A percentile compares a stretch with the other conserved stretches of the same genome.
Evolutionary conservation across 2,888 invertebrate genomes (phyloP).

Genomic region (Cerceris ruficornis): DNA sequence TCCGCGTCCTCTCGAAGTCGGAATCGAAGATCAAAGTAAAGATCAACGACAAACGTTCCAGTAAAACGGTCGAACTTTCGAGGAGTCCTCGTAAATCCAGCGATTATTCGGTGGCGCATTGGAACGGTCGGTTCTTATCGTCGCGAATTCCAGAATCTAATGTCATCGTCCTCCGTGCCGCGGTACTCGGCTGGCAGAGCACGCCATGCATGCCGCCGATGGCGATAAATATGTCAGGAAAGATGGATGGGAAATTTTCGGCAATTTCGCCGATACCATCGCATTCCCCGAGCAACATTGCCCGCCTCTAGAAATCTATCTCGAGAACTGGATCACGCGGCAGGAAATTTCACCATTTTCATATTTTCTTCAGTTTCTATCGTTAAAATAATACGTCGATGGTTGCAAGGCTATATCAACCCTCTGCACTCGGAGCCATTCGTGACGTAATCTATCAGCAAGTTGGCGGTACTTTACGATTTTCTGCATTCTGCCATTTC

Average conservation of each 20-base stretch:
- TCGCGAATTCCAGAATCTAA: slow-evolving; percentile 1
- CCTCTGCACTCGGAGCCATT: too few relatives aligned
- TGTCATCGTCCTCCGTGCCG: slow-evolving; percentile 12
- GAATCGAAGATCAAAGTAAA: too few relatives aligned
- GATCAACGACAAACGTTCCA: too few relatives aligned
- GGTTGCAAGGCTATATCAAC: too few relatives aligned
- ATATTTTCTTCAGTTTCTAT: too few relatives aligned
- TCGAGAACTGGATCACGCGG: not conserved
- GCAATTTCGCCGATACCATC: not conserved
- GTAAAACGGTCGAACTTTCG: not conserved
- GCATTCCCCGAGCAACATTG: not conserved
- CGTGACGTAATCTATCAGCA: too few relatives aligned
- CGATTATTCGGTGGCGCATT: not conserved
- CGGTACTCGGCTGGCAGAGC: not conserved
- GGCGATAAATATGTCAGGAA: slow-evolving; percentile 15
- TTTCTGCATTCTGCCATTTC: too few relatives aligned
- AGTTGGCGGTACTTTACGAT: too few relatives aligned
- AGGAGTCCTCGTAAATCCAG: not conserved
- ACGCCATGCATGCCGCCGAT: slow-evolving; percentile 14
- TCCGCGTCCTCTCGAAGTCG: too few relatives aligned
- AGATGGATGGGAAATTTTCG: slow-evolving; percentile 11
- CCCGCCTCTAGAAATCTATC: not conserved
- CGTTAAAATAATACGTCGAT: too few relatives aligned
- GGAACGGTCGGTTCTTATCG: not conserved
- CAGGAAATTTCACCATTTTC: too few relatives aligned